Base-by-base conservation (phyloP, 2,888 invertebrate genomes). In the Exephanes ischioxanthus region DNA sequence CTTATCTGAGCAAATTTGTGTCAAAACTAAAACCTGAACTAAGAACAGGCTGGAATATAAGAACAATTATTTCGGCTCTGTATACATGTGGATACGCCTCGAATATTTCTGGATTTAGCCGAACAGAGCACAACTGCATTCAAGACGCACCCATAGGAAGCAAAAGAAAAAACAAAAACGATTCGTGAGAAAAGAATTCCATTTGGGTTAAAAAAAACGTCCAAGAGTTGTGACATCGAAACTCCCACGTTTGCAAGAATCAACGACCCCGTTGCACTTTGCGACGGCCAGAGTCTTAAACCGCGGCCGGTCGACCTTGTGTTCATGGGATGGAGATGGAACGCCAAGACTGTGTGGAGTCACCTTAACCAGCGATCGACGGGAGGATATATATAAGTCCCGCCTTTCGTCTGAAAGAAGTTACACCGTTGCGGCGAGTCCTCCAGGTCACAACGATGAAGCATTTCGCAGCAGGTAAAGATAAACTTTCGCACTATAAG, bases 381-480 rank as follows among this genome's bases (percentile, higher is more conserved):
- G 68, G 83, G 71, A 71, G 83, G 66, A 82, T 33, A 67, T 85
- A 88, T 86, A 87, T 83, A 86, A 85, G 83, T 30, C 41, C 33
- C 79, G 41, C 22, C 76, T 72, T 75, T 80, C 33, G 48, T 11
- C 51, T n/a, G 22, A 19, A 70, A 9, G 73, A 30, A 63, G 80
- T 87, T 77, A 58, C 61, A 83, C 5, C 55, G 30, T 67, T 72
- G 41, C 85, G 66, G 71, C 63, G 67, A 48, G n/a, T 75, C 76
- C 33, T 58, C 26, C 61, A 48, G 45, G 70, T 61, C 33, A 72
- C 73, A 45, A 90, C 79, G 83, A 90, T 90, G 90, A 89, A 88
- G 81, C 51, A 37, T 73, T 71, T 88, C 6, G 63, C 83, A 68
- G 79, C 86, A 86, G 89, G 90, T 90, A 82, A 84, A 68, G 61